Conservation (phyloP, 2,797 vertebrate species). For the Onychomys leucogaster region DNA sequence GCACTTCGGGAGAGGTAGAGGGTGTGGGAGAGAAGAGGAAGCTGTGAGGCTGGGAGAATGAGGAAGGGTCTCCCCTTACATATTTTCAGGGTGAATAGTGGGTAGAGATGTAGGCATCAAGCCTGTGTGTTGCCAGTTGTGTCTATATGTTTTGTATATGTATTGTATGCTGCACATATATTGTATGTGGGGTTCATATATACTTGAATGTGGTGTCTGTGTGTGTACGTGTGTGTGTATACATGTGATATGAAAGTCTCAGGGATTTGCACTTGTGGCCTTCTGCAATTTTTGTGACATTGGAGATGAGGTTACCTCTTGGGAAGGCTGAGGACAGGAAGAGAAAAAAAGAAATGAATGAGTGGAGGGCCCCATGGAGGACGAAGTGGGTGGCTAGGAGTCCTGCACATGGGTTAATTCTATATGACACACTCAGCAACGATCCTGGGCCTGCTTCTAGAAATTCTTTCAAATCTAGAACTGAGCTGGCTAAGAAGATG, state of each 20-base stretch:
- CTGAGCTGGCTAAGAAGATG: background rate
- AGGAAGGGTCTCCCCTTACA: accelerated
- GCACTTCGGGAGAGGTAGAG: accelerated
- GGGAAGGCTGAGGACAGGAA: background rate
- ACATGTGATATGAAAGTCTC: background rate
- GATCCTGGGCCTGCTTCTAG: background rate
- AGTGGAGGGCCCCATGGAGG: background rate
- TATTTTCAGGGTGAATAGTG: background rate
- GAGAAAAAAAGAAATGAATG: background rate
- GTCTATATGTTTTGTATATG: background rate
- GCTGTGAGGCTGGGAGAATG: accelerated
- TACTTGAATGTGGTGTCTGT: background rate
- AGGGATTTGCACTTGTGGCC: background rate
- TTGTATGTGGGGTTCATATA: background rate
- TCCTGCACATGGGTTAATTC: background rate
- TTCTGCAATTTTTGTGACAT: background rate
- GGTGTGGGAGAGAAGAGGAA: too few relatives aligned
- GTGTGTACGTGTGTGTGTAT: background rate
- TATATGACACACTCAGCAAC: background rate
- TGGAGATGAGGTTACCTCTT: background rate
- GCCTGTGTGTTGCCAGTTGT: background rate
- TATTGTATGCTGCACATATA: background rate
- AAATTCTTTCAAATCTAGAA: background rate
- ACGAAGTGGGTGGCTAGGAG: background rate
- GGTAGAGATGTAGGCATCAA: background rate